A percentile compares a stretch with the other conserved stretches of the same genome.
Evolutionary conservation across 2,797 vertebrate species (phyloP).

Genomic region (Fringilla coelebs): DNA sequence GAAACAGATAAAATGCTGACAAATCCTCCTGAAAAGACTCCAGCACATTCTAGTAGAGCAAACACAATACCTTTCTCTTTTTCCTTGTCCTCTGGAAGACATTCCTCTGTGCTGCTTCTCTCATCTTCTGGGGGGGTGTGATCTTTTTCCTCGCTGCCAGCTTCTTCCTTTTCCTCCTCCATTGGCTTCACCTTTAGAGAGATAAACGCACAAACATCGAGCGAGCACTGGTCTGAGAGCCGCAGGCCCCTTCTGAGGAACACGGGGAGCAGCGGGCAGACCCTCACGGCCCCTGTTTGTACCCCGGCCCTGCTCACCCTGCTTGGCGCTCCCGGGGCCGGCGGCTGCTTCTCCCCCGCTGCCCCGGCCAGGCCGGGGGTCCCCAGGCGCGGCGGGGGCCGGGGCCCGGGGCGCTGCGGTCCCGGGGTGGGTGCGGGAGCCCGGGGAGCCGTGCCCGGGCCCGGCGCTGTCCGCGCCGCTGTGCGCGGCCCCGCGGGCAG

Average conservation of each 20-base stretch:
- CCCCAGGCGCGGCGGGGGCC: neutral
- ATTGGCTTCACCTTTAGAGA: neutral
- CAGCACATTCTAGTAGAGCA: neutral
- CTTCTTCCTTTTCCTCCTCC: neutral
- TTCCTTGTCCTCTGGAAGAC: neutral
- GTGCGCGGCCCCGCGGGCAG: neutral
- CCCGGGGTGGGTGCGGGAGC: neutral
- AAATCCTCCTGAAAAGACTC: neutral
- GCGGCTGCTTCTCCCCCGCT: neutral
- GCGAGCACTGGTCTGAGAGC: neutral
- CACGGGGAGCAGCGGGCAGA: neutral
- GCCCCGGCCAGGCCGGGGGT: neutral
- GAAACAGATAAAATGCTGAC: neutral
- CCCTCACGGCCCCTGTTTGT: fast-evolving
- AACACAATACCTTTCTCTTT: neutral
- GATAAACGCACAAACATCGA: neutral
- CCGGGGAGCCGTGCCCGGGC: neutral
- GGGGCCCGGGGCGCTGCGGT: neutral
- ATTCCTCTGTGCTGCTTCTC: neutral
- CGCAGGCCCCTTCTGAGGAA: neutral
- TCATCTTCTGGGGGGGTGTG: neutral
- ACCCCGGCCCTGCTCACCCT: neutral
- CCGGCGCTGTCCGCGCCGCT: neutral
- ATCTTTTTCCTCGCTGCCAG: neutral
- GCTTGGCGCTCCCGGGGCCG: neutral